phyloP scores from a whole-genome alignment of 2,888 invertebrate species.

The Trachelus tabidus region DNA sequence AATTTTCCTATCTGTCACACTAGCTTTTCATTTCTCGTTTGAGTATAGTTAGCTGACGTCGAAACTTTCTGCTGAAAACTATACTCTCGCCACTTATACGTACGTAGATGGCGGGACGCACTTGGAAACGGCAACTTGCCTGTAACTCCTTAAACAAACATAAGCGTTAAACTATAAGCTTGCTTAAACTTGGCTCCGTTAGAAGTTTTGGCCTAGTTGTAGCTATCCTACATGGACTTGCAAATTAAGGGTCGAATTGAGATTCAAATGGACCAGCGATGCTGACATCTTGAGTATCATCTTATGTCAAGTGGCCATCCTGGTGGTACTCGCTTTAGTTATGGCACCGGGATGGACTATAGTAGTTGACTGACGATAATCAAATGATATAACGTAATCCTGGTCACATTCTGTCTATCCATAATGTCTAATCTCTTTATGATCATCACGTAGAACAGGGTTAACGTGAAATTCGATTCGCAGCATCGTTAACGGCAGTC shows the following conservation, averaged over 20 bases:
- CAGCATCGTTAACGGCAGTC: background rate
- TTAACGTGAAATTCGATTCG: background rate
- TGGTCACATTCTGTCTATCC: background rate
- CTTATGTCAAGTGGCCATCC: background rate
- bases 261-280: slow-evolving; percentile 37
- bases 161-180: slow-evolving; percentile 50
- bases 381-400: background rate
- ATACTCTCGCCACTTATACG: background rate
- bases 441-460: background rate
- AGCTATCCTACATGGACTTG: slow-evolving; percentile 38
- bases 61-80: background rate
- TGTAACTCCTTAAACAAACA: slow-evolving; percentile 53
- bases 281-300: background rate
- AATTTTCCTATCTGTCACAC: background rate
- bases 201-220: slow-evolving; percentile 31
- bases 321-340: background rate
- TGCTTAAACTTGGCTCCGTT: slow-evolving; percentile 45
- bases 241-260: slow-evolving; percentile 52
- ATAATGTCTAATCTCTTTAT: background rate
- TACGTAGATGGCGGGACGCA: background rate
- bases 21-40: background rate
- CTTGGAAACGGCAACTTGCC: slow-evolving; percentile 37
- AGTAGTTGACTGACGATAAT: background rate
- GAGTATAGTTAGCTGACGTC: background rate
- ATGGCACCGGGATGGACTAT: background rate